Evolutionary conservation across 2,113 vertebrate species (phyloP), one percentile per base, ranked within the genome.

Genomic region (Cheirogaleus medius): DNA sequence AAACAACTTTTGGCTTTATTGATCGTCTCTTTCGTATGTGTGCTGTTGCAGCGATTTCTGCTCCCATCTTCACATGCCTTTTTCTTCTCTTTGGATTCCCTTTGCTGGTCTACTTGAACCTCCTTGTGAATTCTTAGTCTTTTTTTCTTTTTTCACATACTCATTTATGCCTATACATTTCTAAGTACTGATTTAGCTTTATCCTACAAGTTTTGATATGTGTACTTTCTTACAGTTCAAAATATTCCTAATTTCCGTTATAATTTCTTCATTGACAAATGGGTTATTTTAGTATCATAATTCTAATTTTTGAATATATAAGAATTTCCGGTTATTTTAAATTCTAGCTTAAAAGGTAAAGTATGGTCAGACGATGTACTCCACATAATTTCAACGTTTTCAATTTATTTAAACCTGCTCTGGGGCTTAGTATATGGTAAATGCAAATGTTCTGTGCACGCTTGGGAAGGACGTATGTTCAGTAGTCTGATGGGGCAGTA

Each of bases 301-400:
- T 58, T 78, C 12, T 80, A 64, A 44, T 32, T 34, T 90, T 91
- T 78, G 10, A 68, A 54, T 47, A 76, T 69, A 29, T 20, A 44
- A 91, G 25, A 68, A 73, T 21, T 9, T 64, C 37, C 91, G 7
- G 20, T 88, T 83, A 39, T 56, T 56, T 74, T 73, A 58, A 44
- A 85, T 37, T 91, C 21, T 63, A 87, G n/a, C 34, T 86, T 42
- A 64, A 87, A 86, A 94, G 64, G 34, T 76, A 56, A 84, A 77
- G 44, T 82, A 58, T 68, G 15, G 39, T 68, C 27, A 94, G 42
- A 81, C 68, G 82, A 71, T 18, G 58, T 25, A 63, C 2, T 84
- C 37, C n/a, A 20, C 34, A 29, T 60, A 54, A 94, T 86, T 54
- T 58, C n/a, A 89, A 52, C 34, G 52, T 39, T 89, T 58, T 20